Percentiles rank a stretch among this genome's conserved stretches.
These are phyloP conservation scores for Ciona savignyi DNA, from an alignment of 23 tunicate species.

Conservation along the genomic window DNA sequence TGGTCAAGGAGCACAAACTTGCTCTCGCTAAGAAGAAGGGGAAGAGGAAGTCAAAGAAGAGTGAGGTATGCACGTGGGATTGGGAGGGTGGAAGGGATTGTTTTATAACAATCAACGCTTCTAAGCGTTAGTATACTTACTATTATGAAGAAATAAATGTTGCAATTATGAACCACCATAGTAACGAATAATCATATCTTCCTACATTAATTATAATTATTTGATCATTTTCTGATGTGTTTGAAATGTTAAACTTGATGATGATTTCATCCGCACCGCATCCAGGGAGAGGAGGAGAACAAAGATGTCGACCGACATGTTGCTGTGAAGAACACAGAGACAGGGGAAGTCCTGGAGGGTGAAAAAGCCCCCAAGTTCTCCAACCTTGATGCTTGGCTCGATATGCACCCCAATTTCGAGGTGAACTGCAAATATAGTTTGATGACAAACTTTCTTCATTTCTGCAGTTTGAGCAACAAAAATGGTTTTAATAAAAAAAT, in stretches of 20 bases:
- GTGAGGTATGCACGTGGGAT: slow-evolving; percentile 5
- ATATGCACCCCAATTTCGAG: slow-evolving; percentile 84
- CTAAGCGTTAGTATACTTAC: too few relatives aligned
- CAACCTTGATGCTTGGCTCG: slow-evolving; percentile 78
- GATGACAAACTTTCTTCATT: background rate
- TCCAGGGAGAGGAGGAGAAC: slow-evolving; percentile 18
- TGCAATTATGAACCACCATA: background rate
- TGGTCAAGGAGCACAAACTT: slow-evolving; percentile 91
- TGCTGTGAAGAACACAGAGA: slow-evolving; percentile 78
- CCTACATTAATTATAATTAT: background rate
- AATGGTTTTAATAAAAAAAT: too few relatives aligned
- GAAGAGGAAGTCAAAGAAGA: slow-evolving; percentile 56
- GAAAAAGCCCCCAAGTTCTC: slow-evolving; percentile 72
- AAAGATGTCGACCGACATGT: slow-evolving; percentile 55
- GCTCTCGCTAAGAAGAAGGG: slow-evolving; percentile 97
- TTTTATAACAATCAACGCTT: too few relatives aligned
- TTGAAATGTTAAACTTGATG: background rate
- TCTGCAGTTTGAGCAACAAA: background rate
- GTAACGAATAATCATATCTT: background rate
- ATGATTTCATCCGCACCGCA: background rate
- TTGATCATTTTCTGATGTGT: background rate
- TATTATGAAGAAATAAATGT: background rate
- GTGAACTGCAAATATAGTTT: slow-evolving; percentile 11
- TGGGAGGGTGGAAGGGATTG: too few relatives aligned
- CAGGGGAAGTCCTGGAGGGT: slow-evolving; percentile 80